phyloP scores from a whole-genome alignment of 1,140 invertebrate genomes.

The Calycopis cecrops region DNA sequence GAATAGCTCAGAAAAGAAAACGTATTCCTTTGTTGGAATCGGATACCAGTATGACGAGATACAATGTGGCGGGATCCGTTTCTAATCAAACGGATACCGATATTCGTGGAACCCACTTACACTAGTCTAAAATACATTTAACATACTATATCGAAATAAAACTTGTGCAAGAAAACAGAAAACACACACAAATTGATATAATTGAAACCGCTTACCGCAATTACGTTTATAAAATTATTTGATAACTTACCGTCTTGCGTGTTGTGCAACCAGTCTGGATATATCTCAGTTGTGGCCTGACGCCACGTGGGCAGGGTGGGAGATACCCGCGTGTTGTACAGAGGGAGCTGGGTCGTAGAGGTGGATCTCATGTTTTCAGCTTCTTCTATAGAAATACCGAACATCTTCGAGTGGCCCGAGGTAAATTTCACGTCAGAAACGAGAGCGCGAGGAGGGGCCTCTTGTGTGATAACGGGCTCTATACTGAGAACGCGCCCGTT shows the following conservation, averaged over 20 bases:
- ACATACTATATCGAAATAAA: too few relatives aligned
- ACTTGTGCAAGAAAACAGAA: too few relatives aligned
- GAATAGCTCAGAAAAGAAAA: too few relatives aligned
- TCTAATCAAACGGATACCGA: too few relatives aligned
- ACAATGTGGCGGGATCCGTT: too few relatives aligned
- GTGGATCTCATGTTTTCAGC: slow-evolving; percentile 72
- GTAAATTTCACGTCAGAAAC: slow-evolving; percentile 66
- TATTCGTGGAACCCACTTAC: too few relatives aligned
- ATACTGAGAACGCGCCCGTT: not conserved
- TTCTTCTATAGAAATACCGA: slow-evolving; percentile 77
- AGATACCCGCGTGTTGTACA: slow-evolving; percentile 75
- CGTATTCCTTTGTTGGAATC: too few relatives aligned
- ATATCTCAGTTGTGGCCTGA: slow-evolving; percentile 63
- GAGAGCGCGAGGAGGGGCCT: slow-evolving; percentile 35
- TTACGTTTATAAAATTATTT: slow-evolving; percentile 5
- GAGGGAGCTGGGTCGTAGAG: slow-evolving; percentile 66
- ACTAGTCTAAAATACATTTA: too few relatives aligned
- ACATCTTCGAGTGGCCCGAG: slow-evolving; percentile 77
- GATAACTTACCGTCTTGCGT: slow-evolving; percentile 54
- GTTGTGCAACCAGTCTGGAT: slow-evolving; percentile 46
- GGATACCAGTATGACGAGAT: too few relatives aligned
- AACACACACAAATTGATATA: too few relatives aligned
- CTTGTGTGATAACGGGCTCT: slow-evolving; percentile 33
- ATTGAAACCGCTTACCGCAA: not conserved
- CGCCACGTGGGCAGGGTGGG: slow-evolving; percentile 75